These are phyloP conservation scores for Reticulitermes lucifugus DNA, from an alignment of 2,888 invertebrate genomes.

Conservation along the genomic window DNA sequence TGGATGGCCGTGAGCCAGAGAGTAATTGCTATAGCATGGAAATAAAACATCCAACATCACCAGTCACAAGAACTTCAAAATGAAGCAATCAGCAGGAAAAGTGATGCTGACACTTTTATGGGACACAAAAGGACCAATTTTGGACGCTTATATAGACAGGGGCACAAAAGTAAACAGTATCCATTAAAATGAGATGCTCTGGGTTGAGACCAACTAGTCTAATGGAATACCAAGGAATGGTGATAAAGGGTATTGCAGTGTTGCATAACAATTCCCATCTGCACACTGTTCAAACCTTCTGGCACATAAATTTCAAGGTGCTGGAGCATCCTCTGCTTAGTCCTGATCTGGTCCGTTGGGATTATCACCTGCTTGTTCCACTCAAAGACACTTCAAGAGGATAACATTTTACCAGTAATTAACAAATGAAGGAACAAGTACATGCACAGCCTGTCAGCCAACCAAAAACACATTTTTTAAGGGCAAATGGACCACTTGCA, in stretches of 20 bases:
- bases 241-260: too few relatives aligned
- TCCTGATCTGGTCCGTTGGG: background rate
- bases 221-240: background rate
- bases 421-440: background rate
- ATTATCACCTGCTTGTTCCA: background rate
- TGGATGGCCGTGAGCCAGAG: background rate
- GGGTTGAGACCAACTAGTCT: background rate
- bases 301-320: background rate
- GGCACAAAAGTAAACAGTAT: conserved; percentile 13
- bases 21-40: conserved; percentile 8
- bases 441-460: background rate
- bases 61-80: conserved; percentile 23
- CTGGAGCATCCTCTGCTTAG: conserved; percentile 5
- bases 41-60: conserved; percentile 14
- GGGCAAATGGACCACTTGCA: background rate
- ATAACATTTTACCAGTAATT: background rate
- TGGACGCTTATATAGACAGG: background rate
- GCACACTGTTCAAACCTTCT: background rate
- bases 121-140: background rate
- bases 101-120: background rate
- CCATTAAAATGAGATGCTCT: background rate
- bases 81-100: too few relatives aligned
- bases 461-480: background rate
- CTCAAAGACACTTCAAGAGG: background rate
- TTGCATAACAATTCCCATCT: too few relatives aligned